These are phyloP conservation scores for Chymomyza amoena DNA, from an alignment of 2,888 invertebrate species.

Conservation along the genomic window DNA sequence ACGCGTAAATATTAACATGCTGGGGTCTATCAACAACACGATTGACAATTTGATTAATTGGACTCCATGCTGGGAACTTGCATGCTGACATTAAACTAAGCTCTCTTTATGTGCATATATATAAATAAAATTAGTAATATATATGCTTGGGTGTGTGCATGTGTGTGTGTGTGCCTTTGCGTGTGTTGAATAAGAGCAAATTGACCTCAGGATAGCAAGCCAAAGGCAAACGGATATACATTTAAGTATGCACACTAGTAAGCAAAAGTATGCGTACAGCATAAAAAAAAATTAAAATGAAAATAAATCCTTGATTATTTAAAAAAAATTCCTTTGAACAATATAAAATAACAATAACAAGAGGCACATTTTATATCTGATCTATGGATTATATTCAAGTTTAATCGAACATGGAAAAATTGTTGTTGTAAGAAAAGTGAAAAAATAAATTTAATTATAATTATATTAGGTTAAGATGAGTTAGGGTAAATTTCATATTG, in stretches of 20 bases:
- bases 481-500: too few relatives aligned
- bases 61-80: constrained; percentile 34
- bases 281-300: neutral
- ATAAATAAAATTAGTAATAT: too few relatives aligned
- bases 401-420: too few relatives aligned
- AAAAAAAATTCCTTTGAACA: too few relatives aligned
- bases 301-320: too few relatives aligned
- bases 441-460: too few relatives aligned
- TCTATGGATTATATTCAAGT: too few relatives aligned
- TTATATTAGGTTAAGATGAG: too few relatives aligned
- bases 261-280: neutral
- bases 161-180: neutral
- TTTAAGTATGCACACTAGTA: neutral
- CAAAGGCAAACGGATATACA: neutral
- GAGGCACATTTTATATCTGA: too few relatives aligned
- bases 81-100: constrained; percentile 3
- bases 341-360: too few relatives aligned
- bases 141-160: too few relatives aligned
- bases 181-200: neutral
- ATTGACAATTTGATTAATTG: constrained; percentile 61
- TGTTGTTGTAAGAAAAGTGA: too few relatives aligned
- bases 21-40: constrained; percentile 36
- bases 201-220: neutral
- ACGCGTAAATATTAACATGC: constrained; percentile 19
- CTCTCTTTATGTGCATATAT: neutral